Conservation (phyloP, 2,113 vertebrate genomes). For the Fulmarus glacialis region DNA sequence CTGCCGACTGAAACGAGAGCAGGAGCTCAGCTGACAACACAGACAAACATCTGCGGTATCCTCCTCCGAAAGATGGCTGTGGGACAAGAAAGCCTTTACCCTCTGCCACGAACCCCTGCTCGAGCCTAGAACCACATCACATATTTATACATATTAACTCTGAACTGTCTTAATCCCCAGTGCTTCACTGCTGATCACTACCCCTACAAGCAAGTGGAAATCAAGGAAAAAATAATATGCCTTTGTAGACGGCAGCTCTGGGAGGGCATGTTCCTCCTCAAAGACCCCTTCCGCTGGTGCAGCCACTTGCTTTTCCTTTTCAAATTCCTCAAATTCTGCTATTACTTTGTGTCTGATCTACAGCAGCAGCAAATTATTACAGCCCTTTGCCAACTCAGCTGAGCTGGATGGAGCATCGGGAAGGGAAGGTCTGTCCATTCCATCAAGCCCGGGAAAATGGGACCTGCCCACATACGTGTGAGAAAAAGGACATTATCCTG, state of each 20-base stretch:
- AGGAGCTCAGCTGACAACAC: background rate
- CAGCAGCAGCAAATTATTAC: background rate
- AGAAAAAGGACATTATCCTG: background rate
- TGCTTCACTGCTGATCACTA: background rate
- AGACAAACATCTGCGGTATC: background rate
- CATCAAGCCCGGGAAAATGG: background rate
- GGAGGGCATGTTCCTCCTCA: background rate
- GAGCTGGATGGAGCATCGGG: background rate
- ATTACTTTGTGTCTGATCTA: background rate
- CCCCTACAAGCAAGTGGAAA: background rate
- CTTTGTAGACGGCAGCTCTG: background rate
- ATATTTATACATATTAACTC: background rate
- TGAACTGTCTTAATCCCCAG: background rate
- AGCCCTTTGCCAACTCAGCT: background rate
- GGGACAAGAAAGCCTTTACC: background rate
- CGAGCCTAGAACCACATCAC: fast-evolving
- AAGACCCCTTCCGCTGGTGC: background rate
- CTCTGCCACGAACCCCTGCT: background rate
- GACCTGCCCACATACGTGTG: fast-evolving
- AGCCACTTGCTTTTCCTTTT: background rate
- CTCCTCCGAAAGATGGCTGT: background rate
- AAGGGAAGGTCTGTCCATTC: background rate
- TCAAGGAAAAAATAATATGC: background rate
- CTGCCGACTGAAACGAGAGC: background rate
- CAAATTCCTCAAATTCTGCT: background rate